Percentiles rank a stretch among this genome's conserved stretches.
Evolutionary conservation across 2,797 vertebrate genomes (phyloP).

Genomic region (Acrocephalus scirpaceus): DNA sequence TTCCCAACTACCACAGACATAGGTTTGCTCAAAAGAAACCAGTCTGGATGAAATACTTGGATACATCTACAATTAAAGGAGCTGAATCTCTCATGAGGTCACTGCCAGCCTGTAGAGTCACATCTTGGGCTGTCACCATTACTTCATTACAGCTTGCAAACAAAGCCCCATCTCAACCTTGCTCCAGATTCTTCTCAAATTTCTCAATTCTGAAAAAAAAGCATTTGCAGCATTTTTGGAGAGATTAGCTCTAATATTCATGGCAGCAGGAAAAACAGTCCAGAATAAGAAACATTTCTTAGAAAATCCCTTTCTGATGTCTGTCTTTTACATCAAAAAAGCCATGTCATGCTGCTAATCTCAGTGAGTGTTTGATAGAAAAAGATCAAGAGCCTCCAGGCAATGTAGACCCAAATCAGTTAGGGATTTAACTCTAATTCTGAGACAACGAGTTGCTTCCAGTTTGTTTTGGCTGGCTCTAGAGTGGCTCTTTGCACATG

Average conservation of each 20-base stretch:
- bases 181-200: not conserved
- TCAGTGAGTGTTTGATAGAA: not conserved
- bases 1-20: not conserved
- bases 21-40: not conserved
- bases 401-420: not conserved
- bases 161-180: not conserved
- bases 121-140: not conserved
- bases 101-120: not conserved
- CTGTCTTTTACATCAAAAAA: not conserved
- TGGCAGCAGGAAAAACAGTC: not conserved
- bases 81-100: not conserved
- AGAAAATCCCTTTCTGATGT: not conserved
- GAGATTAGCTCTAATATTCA: not conserved
- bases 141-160: not conserved
- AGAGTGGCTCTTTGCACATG: not conserved
- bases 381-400: not conserved
- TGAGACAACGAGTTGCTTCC: not conserved
- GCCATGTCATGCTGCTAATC: not conserved
- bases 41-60: not conserved
- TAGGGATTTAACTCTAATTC: slow-evolving; percentile 3
- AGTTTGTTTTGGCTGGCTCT: slow-evolving; percentile 3
- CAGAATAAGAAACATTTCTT: not conserved
- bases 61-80: not conserved
- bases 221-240: not conserved
- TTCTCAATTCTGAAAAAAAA: not conserved